Conservation (phyloP, 1,140 invertebrate species). For the Drosophila yakuba region DNA sequence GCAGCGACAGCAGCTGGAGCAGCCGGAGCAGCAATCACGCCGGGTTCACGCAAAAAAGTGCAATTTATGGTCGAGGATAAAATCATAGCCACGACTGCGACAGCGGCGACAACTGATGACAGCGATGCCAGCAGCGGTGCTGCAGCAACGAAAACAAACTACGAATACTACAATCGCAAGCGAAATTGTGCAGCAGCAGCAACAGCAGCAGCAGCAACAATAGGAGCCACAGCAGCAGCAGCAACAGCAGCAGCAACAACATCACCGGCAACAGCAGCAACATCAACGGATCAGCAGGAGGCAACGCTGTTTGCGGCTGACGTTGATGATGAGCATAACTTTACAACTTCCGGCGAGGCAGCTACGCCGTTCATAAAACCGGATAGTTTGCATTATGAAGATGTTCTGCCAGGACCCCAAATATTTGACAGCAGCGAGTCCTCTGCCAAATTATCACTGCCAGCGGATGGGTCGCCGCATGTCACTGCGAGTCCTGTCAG, state of each 20-base stretch:
- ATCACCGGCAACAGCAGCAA: conserved; percentile 26
- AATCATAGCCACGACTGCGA: conserved; percentile 69
- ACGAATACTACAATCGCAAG: conserved; percentile 82
- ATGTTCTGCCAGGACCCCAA: conserved; percentile 65
- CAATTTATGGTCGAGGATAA: conserved; percentile 87
- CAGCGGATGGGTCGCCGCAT: conserved; percentile 57
- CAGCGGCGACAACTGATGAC: conserved; percentile 72
- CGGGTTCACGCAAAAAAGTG: conserved; percentile 86
- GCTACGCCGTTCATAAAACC: conserved; percentile 55
- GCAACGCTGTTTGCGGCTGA: conserved; percentile 39
- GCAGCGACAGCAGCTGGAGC: neutral
- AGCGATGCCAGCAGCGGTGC: conserved; percentile 42
- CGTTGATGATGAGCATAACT: conserved; percentile 77
- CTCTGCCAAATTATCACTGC: conserved; percentile 72
- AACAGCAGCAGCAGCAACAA: conserved; percentile 27
- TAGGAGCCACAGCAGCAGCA: conserved; percentile 11
- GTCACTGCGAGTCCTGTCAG: conserved; percentile 65
- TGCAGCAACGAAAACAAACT: conserved; percentile 62
- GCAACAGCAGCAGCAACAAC: conserved; percentile 17
- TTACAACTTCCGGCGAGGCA: conserved; percentile 72
- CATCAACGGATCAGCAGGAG: conserved; percentile 46
- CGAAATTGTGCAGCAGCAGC: conserved; percentile 56
- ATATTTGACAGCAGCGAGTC: conserved; percentile 69
- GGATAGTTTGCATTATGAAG: conserved; percentile 81
- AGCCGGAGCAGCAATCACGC: conserved; percentile 14